Evolutionary conservation across 2,888 invertebrate genomes (phyloP).

Genomic region (Bunonema sp.): DNA sequence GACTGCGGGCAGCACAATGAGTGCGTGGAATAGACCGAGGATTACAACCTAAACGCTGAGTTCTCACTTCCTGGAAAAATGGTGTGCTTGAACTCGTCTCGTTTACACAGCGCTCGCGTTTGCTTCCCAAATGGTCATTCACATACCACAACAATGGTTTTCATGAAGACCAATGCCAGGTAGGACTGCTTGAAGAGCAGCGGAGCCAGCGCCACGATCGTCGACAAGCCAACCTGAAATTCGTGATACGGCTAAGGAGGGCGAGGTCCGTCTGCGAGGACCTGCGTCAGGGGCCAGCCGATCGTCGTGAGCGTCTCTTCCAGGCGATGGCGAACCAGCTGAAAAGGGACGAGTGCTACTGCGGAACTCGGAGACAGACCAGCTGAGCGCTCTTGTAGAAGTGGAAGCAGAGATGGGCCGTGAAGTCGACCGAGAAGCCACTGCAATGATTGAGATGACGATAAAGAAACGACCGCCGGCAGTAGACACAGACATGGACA

Average conservation of each 20-base stretch:
- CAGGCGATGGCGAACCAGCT: conserved; percentile 8
- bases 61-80: neutral
- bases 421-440: conserved; percentile 35
- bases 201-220: conserved; percentile 30
- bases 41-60: conserved; percentile 14
- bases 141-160: conserved; percentile 2
- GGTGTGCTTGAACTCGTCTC: neutral
- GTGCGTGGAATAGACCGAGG: conserved; percentile 34
- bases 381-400: conserved; percentile 25
- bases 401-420: conserved; percentile 35
- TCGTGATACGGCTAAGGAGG: too few relatives aligned
- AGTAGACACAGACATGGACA: too few relatives aligned
- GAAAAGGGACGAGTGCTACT: neutral
- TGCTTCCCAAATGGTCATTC: neutral
- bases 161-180: conserved; percentile 32
- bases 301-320: conserved; percentile 24
- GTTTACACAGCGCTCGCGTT: neutral
- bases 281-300: conserved; percentile 33
- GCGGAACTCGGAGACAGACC: conserved; percentile 10
- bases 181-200: conserved; percentile 35
- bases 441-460: too few relatives aligned
- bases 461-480: too few relatives aligned
- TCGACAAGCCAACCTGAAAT: conserved; percentile 26
- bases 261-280: too few relatives aligned
- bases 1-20: conserved; percentile 27